Base-by-base conservation (phyloP, 2,797 vertebrate species). In the Poecilia wingei region DNA sequence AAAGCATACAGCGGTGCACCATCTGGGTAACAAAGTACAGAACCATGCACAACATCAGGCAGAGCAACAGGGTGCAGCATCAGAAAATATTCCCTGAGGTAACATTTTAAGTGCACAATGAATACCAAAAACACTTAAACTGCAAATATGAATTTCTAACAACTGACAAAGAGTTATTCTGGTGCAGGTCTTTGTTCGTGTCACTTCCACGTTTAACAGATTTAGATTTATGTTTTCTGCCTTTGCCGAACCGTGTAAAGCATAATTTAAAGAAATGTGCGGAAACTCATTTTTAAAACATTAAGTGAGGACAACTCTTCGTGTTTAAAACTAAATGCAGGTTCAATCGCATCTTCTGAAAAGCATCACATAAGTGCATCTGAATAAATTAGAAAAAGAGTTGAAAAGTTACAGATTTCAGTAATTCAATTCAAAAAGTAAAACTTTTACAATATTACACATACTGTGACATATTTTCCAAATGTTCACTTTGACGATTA, bases 11-110 rank as follows among this genome's bases (percentile, higher is more conserved):
- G 88, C 82, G 80, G 87, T 91, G 81, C 41, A 13, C 91, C 92
- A 94, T 93, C 91, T 93, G 91, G 85, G 87, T 92, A 88, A 85
- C 78, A 84, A 90, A 91, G 86, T 74, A 80, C 82, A 78, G 46
- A 75, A 33, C 46, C 51, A 71, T 87, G 82, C 83, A 81, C 75
- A 89, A 92, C 91, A 89, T 88, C 92, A 89, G 86, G 82, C 88
- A 82, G 39, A 69, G 84, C 79, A 59, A 84, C 80, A 86, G 78
- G 75, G 84, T 61, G 77, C 87, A 71, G 82, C 80, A 84, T 71
- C 51, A 81, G 57, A 79, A 83, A 81, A 76, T 66, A 85, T 88
- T 86, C 90, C 81, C 87, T 46, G 66, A 31, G 70, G 82, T 77
- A 77, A 79, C 79, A 83, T 87, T 88, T 84, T 77, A 71, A 88